phyloP scores from a whole-genome alignment of 2,113 vertebrate species.

The Lycocorax pyrrhopterus region DNA sequence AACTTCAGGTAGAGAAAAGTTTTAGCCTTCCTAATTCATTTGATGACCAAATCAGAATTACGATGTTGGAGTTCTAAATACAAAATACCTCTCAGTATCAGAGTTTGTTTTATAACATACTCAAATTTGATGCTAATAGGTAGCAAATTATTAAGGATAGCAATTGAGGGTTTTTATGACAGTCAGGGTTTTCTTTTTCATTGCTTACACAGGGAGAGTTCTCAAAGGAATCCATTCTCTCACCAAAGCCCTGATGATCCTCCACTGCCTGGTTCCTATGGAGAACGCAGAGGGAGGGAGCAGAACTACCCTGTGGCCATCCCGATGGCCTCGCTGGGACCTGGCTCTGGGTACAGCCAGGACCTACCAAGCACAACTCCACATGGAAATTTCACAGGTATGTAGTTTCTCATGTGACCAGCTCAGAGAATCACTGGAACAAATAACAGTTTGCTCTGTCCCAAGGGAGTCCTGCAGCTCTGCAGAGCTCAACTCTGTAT shows the following conservation, averaged over 20 bases:
- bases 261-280: neutral
- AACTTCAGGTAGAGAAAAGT: neutral
- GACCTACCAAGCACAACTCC: neutral
- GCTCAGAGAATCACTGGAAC: neutral
- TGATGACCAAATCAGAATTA: neutral
- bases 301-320: neutral
- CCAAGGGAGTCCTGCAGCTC: neutral
- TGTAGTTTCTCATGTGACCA: neutral
- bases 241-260: neutral
- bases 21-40: neutral
- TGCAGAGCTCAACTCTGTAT: neutral
- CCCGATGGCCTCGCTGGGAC: conserved; percentile 37
- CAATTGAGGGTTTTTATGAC: neutral
- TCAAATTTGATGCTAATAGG: neutral
- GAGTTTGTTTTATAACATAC: neutral
- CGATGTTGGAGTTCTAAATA: neutral
- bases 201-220: neutral
- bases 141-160: neutral
- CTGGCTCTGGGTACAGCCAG: neutral
- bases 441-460: neutral
- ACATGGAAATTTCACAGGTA: conserved; percentile 39
- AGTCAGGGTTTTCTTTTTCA: neutral
- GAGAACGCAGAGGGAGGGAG: neutral
- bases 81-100: neutral
- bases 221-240: neutral